Conservation (phyloP, 2,113 vertebrate species). For the Gila orcuttii region DNA sequence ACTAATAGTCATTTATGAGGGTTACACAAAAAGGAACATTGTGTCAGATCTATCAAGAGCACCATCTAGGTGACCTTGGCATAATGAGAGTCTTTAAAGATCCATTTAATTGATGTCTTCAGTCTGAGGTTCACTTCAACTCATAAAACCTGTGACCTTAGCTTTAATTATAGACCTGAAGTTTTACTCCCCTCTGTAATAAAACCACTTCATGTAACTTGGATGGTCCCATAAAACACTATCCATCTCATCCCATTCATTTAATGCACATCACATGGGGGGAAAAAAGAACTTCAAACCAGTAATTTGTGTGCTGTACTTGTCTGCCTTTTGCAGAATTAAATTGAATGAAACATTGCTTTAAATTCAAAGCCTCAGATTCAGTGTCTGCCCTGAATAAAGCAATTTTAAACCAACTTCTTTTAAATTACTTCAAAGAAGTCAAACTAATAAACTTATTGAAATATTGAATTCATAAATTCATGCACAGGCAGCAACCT, state of each 20-base stretch:
- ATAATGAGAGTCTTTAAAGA: slow-evolving; percentile 36
- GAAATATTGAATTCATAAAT: not conserved
- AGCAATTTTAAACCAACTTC: not conserved
- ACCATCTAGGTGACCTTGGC: slow-evolving; percentile 24
- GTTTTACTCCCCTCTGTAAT: slow-evolving; percentile 28
- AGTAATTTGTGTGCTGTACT: not conserved
- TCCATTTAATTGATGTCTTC: slow-evolving; percentile 33
- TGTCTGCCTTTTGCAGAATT: not conserved
- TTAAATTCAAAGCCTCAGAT: not conserved
- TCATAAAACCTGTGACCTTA: slow-evolving; percentile 42
- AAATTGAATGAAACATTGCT: not conserved
- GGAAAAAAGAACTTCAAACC: not conserved
- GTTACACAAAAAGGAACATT: slow-evolving; percentile 28
- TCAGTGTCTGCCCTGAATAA: not conserved
- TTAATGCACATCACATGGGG: not conserved
- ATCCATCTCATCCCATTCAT: slow-evolving; percentile 1
- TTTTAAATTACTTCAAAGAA: slow-evolving; percentile 2
- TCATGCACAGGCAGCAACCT: not conserved
- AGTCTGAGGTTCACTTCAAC: slow-evolving; percentile 22
- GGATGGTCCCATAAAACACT: slow-evolving; percentile 8
- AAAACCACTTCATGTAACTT: slow-evolving; percentile 34
- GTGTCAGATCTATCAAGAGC: slow-evolving; percentile 19
- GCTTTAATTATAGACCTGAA: slow-evolving; percentile 39
- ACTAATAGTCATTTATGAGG: slow-evolving; percentile 19
- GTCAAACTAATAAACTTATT: not conserved